Conservation (phyloP, 2,113 vertebrate species). For the Callithrix jacchus region DNA sequence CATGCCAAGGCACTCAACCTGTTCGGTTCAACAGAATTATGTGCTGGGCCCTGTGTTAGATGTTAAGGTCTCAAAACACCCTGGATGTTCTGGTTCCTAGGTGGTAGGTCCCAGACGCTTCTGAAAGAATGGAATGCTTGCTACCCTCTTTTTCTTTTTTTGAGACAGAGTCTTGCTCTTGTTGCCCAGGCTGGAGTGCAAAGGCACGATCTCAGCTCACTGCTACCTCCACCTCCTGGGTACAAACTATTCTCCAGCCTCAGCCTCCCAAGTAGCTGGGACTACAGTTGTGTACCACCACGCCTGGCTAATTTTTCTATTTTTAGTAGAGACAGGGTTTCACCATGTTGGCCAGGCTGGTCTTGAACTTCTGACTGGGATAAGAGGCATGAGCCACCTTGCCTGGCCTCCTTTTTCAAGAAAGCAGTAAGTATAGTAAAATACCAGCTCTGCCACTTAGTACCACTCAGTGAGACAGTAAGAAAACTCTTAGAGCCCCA, state of each 20-base stretch:
- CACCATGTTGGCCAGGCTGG: no score
- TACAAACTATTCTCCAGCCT: no score
- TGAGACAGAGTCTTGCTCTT: no score
- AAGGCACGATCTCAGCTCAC: no score
- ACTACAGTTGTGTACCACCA: no score
- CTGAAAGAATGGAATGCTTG: not conserved
- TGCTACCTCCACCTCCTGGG: no score
- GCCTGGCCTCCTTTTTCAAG: not conserved
- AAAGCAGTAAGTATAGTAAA: not conserved
- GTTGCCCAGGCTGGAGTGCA: no score
- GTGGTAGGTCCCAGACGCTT: not conserved
- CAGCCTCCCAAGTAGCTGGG: no score
- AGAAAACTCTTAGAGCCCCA: not conserved
- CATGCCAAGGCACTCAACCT: slow-evolving; percentile 2
- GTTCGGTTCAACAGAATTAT: not conserved
- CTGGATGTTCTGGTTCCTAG: not conserved
- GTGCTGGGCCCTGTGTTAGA: not conserved
- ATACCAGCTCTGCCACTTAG: not conserved
- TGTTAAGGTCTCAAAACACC: not conserved
- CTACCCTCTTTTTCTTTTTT: not conserved
- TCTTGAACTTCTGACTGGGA: no score
- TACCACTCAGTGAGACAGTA: not conserved
- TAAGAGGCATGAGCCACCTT: no score
- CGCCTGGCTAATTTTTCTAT: no score
- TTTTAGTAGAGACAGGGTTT: no score